Base-by-base conservation (phyloP, 1,140 invertebrate genomes). In the Drosophila mayri region DNA sequence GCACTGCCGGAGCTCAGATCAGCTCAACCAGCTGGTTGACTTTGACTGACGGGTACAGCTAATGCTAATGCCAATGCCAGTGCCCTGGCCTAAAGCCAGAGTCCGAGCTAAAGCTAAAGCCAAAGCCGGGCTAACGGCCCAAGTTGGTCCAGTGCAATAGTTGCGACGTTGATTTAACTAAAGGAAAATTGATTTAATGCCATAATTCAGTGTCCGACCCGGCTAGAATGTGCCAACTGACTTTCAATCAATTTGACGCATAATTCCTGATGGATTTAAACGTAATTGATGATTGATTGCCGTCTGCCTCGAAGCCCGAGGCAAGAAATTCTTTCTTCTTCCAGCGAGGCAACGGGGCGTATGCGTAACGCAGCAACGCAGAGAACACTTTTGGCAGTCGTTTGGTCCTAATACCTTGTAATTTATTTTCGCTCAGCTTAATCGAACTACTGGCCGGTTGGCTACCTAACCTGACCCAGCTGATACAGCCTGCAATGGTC, bases 201-300 rank as follows among this genome's bases (percentile, higher is more conserved):
- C 81, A 88, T 88, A 83, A 87, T 84, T 88, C 68, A 78, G 66
- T 67, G 66, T 68, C 61, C 28, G 25, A 46, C 58, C 62, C 66
- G 44, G 47, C 64, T 60, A 63, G 68, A 80, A 83, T 82, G 80
- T 82, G 87, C 79, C 76, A 90, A 82, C 81, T 82, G 86, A 85
- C 81, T 83, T 92, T 92, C 91, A 88, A 92, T 92, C 87, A 92
- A 92, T 92, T 92, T 92, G 91, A 83, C 91, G 81, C 87, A 92
- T 92, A 92, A 92, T 92, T 92, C 84, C 87, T 92, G 91, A 92
- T 90, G 91, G 91, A 87, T 79, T 92, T 91, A 90, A 92, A 74
- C 81, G 84, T 92, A 92, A 92, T 92, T 91, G 87, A 90, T 92
- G 91, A 92, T 92, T 92, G 91, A 92, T 92, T 90, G 84, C 78